phyloP scores from a whole-genome alignment of 2,797 vertebrate genomes.

The Champsocephalus gunnari region DNA sequence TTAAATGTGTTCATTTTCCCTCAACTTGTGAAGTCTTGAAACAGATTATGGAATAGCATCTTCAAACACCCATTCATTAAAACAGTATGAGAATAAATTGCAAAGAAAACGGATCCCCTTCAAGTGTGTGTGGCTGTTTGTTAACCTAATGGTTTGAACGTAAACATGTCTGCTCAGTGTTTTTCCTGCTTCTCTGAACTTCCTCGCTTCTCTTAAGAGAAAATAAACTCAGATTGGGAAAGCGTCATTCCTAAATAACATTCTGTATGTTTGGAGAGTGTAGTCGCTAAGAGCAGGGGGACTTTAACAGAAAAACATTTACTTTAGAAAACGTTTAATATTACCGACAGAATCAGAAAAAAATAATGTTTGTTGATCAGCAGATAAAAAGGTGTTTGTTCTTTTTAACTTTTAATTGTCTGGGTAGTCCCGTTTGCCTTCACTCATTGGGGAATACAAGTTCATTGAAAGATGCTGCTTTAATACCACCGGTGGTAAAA shows the following conservation, averaged over 20 bases:
- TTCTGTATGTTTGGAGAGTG: conserved; percentile 53
- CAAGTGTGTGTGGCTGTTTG: conserved; percentile 31
- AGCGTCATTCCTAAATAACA: conserved; percentile 47
- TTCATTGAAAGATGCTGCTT: not conserved
- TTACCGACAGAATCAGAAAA: conserved; percentile 13
- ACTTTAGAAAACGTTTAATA: conserved; percentile 25
- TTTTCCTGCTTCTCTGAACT: conserved; percentile 51
- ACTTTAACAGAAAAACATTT: conserved; percentile 52
- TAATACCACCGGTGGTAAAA: conserved; percentile 2
- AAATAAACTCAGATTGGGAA: conserved; percentile 60
- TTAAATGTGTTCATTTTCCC: conserved; percentile 13
- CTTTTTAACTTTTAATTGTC: conserved; percentile 1
- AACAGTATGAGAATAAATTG: conserved; percentile 15
- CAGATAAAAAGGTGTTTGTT: conserved; percentile 33
- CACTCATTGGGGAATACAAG: not conserved
- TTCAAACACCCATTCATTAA: conserved; percentile 25
- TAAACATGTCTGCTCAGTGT: conserved; percentile 36
- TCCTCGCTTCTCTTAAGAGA: conserved; percentile 42
- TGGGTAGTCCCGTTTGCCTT: not conserved
- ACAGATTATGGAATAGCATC: conserved; percentile 12
- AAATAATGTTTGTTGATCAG: conserved; percentile 35
- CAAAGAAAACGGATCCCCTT: conserved; percentile 48
- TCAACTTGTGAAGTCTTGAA: conserved; percentile 16
- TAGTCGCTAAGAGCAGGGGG: conserved; percentile 15
- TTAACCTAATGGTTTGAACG: conserved; percentile 36